A percentile compares a stretch with the other conserved stretches of the same genome.
Conservation (phyloP, 2,113 vertebrate genomes). For the Amphiprion percula region DNA sequence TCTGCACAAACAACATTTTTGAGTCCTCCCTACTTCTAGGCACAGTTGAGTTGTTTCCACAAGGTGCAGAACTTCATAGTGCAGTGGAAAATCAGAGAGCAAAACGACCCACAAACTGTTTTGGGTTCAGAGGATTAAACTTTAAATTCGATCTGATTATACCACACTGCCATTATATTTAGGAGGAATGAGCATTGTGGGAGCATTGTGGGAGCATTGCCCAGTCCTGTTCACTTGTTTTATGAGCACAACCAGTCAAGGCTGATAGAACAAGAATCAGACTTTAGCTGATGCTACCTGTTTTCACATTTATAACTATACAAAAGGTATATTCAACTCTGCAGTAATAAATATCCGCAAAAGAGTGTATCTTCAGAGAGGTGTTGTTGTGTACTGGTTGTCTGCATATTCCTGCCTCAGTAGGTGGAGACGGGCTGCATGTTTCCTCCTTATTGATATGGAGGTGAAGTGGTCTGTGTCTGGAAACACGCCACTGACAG, state of each 20-base stretch:
- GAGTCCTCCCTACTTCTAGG: too few species aligned
- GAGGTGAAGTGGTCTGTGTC: conserved; percentile 26
- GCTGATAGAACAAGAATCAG: background rate
- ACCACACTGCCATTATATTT: too few species aligned
- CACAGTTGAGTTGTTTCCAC: too few species aligned
- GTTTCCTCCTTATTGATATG: conserved; percentile 26
- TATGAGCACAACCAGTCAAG: too few species aligned
- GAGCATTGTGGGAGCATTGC: too few species aligned
- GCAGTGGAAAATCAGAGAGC: too few species aligned
- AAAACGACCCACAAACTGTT: too few species aligned
- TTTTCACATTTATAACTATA: background rate
- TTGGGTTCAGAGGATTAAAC: too few species aligned
- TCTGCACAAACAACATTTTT: too few species aligned
- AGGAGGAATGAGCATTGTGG: background rate
- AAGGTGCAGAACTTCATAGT: too few species aligned
- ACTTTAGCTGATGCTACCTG: background rate
- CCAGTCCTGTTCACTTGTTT: too few species aligned
- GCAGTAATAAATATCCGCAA: background rate
- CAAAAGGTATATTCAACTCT: background rate
- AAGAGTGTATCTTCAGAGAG: background rate
- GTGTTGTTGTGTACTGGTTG: background rate
- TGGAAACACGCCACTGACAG: conserved; percentile 58
- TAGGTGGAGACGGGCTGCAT: background rate
- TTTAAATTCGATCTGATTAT: background rate
- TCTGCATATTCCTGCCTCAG: conserved; percentile 12